phyloP scores from a whole-genome alignment of 2,888 invertebrate genomes.

The Charanyca ferruginea region DNA sequence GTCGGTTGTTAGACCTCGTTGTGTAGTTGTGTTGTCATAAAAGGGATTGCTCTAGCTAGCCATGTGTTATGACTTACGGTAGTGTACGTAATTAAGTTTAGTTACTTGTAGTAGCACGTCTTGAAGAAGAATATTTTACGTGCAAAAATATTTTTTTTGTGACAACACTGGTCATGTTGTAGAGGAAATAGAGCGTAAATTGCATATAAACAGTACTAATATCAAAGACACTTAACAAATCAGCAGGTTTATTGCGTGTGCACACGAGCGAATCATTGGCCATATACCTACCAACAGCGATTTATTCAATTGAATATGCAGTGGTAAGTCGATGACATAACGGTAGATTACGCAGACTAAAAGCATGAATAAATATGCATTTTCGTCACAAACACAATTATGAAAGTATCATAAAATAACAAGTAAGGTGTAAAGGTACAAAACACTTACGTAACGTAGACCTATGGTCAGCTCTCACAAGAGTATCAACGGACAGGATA shows the following conservation, averaged over 20 bases:
- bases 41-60: no score
- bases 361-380: no score
- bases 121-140: background rate
- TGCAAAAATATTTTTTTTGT: constrained; percentile 5
- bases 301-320: constrained; percentile 29
- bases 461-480: constrained; percentile 91
- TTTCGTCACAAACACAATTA: no score
- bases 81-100: no score
- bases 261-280: constrained; percentile 40
- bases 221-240: constrained; percentile 33
- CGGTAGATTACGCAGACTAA: background rate
- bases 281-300: constrained; percentile 38
- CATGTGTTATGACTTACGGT: no score
- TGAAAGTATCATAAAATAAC: background rate
- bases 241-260: constrained; percentile 21
- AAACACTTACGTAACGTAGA: constrained; percentile 77
- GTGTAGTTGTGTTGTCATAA: no score
- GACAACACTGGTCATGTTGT: background rate
- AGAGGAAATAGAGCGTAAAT: constrained; percentile 28
- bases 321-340: constrained; percentile 14
- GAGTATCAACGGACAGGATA: constrained; percentile 91
- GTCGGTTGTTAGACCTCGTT: no score
- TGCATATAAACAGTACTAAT: constrained; percentile 34
- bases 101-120: no score
- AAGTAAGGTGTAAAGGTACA: background rate